Evolutionary conservation across 2,888 invertebrate genomes (phyloP).

Genomic region (Netelia virgata): DNA sequence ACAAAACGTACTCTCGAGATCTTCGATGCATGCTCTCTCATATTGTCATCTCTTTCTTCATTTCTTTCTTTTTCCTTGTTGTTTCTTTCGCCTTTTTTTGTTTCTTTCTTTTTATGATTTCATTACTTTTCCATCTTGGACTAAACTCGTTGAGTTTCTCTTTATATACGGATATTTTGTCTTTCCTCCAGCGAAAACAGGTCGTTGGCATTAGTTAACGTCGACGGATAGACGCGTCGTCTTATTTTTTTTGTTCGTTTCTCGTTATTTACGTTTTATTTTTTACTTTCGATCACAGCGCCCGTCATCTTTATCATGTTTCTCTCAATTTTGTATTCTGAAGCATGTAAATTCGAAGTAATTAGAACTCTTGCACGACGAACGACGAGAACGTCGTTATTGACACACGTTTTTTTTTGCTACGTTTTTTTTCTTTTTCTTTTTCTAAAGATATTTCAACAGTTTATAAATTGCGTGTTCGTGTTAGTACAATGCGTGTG

Average conservation of each 20-base stretch:
- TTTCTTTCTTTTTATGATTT: slow-evolving; percentile 32
- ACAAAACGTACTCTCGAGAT: slow-evolving; percentile 45
- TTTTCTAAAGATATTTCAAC: background rate
- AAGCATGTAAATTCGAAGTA: slow-evolving; percentile 68
- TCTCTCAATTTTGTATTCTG: slow-evolving; percentile 72
- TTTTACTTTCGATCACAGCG: slow-evolving; percentile 71
- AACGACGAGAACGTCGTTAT: slow-evolving; percentile 25
- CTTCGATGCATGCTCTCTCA: slow-evolving; percentile 28
- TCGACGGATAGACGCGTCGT: slow-evolving; percentile 62
- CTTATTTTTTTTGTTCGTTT: slow-evolving; percentile 32
- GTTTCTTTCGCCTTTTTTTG: background rate
- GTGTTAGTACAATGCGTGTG: slow-evolving; percentile 28
- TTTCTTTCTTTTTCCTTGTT: background rate
- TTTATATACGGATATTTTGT: slow-evolving; percentile 20
- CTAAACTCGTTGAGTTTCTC: slow-evolving; percentile 48
- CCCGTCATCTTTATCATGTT: slow-evolving; percentile 46
- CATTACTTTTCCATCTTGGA: slow-evolving; percentile 28
- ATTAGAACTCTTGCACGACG: slow-evolving; percentile 46
- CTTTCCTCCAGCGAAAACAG: slow-evolving; percentile 35
- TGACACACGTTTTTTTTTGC: slow-evolving; percentile 34
- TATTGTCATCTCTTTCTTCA: slow-evolving; percentile 6
- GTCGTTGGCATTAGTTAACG: slow-evolving; percentile 66
- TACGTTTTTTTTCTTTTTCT: slow-evolving; percentile 38
- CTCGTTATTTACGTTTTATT: slow-evolving; percentile 21
- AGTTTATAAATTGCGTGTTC: slow-evolving; percentile 8